phyloP scores from a whole-genome alignment of 64 coral and sea anemone genomes.

The Pachyseris speciosa region DNA sequence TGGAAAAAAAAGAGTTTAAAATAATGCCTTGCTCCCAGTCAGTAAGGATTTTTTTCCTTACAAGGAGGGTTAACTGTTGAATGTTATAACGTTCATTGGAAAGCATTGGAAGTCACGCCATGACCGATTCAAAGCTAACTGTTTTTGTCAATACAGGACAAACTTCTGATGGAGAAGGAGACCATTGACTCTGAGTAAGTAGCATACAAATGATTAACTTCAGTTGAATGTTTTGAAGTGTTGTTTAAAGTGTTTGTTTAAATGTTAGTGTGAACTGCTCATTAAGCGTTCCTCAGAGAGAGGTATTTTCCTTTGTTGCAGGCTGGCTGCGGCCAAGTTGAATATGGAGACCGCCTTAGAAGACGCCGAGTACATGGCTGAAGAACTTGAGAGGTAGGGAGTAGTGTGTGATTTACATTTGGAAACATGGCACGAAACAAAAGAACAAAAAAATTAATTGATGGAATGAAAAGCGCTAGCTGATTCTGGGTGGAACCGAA shows the following conservation, averaged over 20 bases:
- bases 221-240: background rate
- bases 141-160: background rate
- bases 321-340: conserved; percentile 51
- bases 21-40: too few relatives aligned
- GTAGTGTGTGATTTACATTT: too few relatives aligned
- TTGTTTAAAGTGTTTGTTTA: background rate
- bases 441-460: too few relatives aligned
- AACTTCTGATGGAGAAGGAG: background rate
- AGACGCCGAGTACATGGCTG: conserved; percentile 54
- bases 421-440: too few relatives aligned
- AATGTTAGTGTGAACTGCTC: background rate
- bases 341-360: conserved; percentile 62
- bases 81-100: too few relatives aligned
- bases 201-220: background rate
- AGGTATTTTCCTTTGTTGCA: background rate
- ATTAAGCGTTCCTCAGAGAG: background rate
- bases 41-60: too few relatives aligned
- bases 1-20: too few relatives aligned
- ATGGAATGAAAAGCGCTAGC: too few relatives aligned
- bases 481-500: too few relatives aligned
- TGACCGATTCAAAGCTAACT: background rate
- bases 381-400: conserved; percentile 62
- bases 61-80: too few relatives aligned
- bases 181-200: conserved; percentile 17
- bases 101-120: background rate